Evolutionary conservation across 2,113 vertebrate genomes (phyloP), one percentile per base, ranked within the genome.

Genomic region (Boulengeromyrus knoepffleri): DNA sequence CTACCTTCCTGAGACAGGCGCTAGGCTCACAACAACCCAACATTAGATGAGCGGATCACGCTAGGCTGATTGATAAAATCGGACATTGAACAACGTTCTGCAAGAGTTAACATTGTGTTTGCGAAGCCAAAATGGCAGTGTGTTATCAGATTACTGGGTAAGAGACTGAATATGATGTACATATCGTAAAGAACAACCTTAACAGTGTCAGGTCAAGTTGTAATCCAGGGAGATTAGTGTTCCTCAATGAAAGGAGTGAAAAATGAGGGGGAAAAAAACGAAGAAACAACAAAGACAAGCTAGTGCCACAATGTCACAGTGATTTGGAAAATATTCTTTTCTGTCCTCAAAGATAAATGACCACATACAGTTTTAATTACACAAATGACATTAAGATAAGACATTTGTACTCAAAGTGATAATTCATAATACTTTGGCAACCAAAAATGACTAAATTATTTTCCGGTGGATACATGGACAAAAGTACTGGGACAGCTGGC

Each of bases 121-220:
- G 58, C 47, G 12, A 87, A 50, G 47, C 5, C 24, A 52, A 87
- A 49, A 87, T 87, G 50, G 70, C 53, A 31, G n/a, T 5, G n/a
- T 66, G 62, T 70, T 70, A 70, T 31, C 62, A 70, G n/a, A 27
- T 70, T 10, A 70, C n/a, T 70, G n/a, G 62, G n/a, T 12, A 70
- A 70, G 62, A 70, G 62, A 13, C 10, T 12, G 77, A 46, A 74
- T 83, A 77, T 92, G 66, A 88, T 91, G 93, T 88, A 87, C 91
- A 89, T 92, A 91, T 49, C 92, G 89, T 89, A 93, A 94, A 95
- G 92, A 94, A 90, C 90, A 91, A 93, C 94, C 94, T 94, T 91
- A 92, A 88, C 92, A 93, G 94, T 94, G 94, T 94, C 94, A 94
- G 93, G 94, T 96, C 95, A 95, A 95, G 92, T 92, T 92, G 92